Evolutionary conservation across 2,113 vertebrate species (phyloP).

Genomic region (Mesitornis unicolor): DNA sequence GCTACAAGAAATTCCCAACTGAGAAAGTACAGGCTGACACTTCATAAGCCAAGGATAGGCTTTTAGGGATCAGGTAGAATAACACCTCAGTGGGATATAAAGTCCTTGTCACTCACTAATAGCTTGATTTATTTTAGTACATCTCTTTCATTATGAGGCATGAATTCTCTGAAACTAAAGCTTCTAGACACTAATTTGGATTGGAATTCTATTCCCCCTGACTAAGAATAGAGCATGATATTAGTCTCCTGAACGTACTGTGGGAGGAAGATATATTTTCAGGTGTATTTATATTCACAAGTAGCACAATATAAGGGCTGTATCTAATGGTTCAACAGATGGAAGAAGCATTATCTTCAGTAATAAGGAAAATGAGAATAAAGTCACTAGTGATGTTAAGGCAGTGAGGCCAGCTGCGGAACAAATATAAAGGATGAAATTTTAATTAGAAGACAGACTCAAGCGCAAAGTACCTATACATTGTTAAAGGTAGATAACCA

Average conservation of each 20-base stretch:
- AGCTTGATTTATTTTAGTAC: constrained; percentile 5
- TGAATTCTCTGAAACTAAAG: background rate
- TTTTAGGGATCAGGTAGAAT: background rate
- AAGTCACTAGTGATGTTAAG: background rate
- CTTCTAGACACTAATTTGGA: background rate
- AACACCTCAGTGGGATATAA: background rate
- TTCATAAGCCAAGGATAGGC: background rate
- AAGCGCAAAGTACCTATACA: background rate
- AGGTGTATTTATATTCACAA: background rate
- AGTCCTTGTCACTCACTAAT: background rate
- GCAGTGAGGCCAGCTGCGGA: background rate
- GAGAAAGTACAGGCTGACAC: background rate
- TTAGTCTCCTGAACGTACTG: background rate
- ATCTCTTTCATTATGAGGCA: background rate
- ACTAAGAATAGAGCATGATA: background rate
- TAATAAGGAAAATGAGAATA: background rate
- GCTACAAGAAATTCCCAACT: background rate
- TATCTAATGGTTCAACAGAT: background rate
- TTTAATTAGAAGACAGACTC: background rate
- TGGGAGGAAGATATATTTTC: background rate
- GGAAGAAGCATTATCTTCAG: background rate
- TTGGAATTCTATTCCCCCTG: background rate
- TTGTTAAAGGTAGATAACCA: background rate
- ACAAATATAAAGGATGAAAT: background rate
- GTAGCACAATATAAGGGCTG: background rate